These are phyloP conservation scores for Empis livida DNA, from an alignment of 2,888 invertebrate species.

Conservation along the genomic window DNA sequence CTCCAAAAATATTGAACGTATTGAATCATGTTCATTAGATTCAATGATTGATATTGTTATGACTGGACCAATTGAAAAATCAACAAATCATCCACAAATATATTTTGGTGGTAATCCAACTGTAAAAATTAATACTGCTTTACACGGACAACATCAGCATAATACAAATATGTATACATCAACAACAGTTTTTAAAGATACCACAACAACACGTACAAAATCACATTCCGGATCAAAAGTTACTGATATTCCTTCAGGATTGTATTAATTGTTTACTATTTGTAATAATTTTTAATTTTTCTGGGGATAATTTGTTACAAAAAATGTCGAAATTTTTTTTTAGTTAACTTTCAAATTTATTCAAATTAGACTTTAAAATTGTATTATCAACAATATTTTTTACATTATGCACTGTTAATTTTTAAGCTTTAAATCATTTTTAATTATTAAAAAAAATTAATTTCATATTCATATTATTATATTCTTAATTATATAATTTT, in stretches of 20 bases:
- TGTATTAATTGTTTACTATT: too few relatives aligned
- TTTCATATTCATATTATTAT: too few relatives aligned
- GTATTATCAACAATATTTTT: too few relatives aligned
- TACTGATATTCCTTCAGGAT: slow-evolving; percentile 59
- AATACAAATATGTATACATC: slow-evolving; percentile 1
- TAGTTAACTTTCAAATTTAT: too few relatives aligned
- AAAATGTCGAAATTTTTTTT: too few relatives aligned
- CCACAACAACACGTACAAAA: slow-evolving; percentile 20
- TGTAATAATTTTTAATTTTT: too few relatives aligned
- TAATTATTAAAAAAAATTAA: too few relatives aligned
- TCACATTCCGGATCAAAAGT: slow-evolving; percentile 45
- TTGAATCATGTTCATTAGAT: slow-evolving; percentile 54
- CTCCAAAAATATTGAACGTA: slow-evolving; percentile 66
- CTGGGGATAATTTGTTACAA: too few relatives aligned
- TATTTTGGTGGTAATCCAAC: slow-evolving; percentile 32
- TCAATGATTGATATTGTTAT: slow-evolving; percentile 60
- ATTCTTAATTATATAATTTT: too few relatives aligned
- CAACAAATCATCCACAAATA: slow-evolving; percentile 30
- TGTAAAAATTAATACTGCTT: slow-evolving; percentile 19
- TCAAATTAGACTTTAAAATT: too few relatives aligned
- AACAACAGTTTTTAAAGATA: slow-evolving; percentile 1
- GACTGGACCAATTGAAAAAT: slow-evolving; percentile 39
- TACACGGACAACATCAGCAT: neutral
- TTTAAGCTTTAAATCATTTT: too few relatives aligned
- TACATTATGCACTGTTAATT: too few relatives aligned